These are phyloP conservation scores for Pogonophryne albipinna DNA, from an alignment of 2,797 vertebrate genomes.

Conservation along the genomic window DNA sequence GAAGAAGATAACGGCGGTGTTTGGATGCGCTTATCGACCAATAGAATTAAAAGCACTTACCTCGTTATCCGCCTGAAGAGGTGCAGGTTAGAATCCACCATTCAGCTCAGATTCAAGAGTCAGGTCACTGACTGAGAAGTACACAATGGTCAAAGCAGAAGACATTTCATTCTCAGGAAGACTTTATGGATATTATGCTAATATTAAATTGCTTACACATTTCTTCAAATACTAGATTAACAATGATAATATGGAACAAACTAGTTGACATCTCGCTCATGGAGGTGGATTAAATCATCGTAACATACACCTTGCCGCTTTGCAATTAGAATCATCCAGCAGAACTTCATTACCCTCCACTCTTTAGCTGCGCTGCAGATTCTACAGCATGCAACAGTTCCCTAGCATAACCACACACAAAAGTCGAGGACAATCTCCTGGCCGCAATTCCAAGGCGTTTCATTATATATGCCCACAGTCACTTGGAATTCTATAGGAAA, in stretches of 20 bases:
- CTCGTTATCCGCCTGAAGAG: neutral
- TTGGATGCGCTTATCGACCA: neutral
- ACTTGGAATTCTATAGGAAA: neutral
- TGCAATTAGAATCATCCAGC: neutral
- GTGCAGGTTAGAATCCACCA: conserved; percentile 29
- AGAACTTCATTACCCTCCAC: neutral
- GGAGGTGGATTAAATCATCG: neutral
- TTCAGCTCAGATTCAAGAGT: neutral
- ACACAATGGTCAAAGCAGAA: neutral
- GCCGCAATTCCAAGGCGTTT: neutral
- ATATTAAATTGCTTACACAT: neutral
- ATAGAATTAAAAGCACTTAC: conserved; percentile 25
- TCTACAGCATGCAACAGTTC: neutral
- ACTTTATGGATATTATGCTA: neutral
- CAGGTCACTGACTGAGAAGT: neutral
- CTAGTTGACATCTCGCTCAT: neutral
- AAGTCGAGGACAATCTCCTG: neutral
- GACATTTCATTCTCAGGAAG: neutral
- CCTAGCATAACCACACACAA: neutral
- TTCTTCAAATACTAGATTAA: neutral
- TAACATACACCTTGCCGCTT: neutral
- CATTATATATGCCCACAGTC: neutral
- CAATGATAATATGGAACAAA: neutral
- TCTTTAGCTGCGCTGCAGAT: neutral
- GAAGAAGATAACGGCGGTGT: conserved; percentile 9